These are phyloP conservation scores for Sorex fumeus DNA, from an alignment of 2,113 vertebrate genomes.

Conservation along the genomic window DNA sequence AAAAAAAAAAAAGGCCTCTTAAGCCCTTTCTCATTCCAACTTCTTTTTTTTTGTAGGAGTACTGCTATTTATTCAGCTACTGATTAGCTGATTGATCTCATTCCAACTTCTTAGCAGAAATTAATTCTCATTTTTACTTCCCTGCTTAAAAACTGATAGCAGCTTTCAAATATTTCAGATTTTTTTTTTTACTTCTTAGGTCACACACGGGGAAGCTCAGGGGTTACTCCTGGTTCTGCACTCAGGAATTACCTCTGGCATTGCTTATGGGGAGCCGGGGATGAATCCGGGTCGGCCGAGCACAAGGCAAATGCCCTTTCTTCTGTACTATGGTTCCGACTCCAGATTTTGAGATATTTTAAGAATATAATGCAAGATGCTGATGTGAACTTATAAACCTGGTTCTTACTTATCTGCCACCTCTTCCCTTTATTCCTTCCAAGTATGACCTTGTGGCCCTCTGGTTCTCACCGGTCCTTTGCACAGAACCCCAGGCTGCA, in stretches of 20 bases:
- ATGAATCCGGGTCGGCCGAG: too few relatives aligned
- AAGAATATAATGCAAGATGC: background rate
- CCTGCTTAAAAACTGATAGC: background rate
- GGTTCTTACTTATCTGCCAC: background rate
- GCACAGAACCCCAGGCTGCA: background rate
- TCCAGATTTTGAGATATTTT: background rate
- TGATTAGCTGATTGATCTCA: too few relatives aligned
- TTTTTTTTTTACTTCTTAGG: too few relatives aligned
- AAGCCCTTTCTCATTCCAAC: background rate
- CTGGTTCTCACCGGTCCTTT: background rate
- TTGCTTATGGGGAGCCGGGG: too few relatives aligned
- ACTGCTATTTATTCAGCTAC: too few relatives aligned
- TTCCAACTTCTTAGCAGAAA: background rate
- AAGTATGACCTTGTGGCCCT: background rate
- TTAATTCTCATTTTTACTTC: background rate
- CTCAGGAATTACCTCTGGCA: too few relatives aligned
- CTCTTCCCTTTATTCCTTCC: background rate
- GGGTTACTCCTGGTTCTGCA: too few relatives aligned
- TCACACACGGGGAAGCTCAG: too few relatives aligned
- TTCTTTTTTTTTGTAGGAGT: too few relatives aligned
- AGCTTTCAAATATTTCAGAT: background rate
- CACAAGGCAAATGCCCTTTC: too few relatives aligned
- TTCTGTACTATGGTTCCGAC: too few relatives aligned
- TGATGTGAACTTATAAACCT: background rate
- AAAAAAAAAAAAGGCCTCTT: background rate